These are phyloP conservation scores for Cardinalis cardinalis DNA, from an alignment of 2,113 vertebrate genomes.

Conservation along the genomic window DNA sequence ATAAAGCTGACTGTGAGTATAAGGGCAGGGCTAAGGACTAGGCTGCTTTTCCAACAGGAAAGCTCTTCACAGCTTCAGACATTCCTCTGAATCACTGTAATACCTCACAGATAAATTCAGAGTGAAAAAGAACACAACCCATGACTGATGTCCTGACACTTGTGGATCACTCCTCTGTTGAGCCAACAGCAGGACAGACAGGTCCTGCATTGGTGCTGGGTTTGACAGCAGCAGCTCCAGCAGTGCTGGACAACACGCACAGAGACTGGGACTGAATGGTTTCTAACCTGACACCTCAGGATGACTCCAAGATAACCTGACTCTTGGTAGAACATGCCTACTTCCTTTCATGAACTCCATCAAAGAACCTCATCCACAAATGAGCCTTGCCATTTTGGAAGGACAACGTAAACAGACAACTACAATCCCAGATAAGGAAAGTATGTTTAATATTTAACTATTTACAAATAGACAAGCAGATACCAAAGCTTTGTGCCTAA, in stretches of 20 bases:
- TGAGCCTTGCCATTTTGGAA: background rate
- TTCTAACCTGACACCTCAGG: background rate
- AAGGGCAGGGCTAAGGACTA: background rate
- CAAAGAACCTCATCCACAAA: background rate
- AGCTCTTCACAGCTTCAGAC: background rate
- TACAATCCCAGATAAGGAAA: background rate
- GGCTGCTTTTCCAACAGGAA: background rate
- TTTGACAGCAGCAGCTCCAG: background rate
- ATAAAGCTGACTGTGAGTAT: background rate
- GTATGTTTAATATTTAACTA: background rate
- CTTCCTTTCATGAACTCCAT: background rate
- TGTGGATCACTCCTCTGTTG: background rate
- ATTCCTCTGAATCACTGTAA: background rate
- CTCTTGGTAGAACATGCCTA: background rate
- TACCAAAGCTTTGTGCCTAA: background rate
- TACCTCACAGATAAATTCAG: background rate
- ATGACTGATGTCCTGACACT: background rate
- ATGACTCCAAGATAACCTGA: background rate
- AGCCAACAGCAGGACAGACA: background rate
- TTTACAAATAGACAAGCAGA: background rate
- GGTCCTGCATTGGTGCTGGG: background rate
- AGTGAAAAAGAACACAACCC: background rate
- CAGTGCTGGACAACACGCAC: accelerated
- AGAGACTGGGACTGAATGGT: background rate
- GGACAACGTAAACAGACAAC: background rate